phyloP scores from a whole-genome alignment of 2,888 invertebrate species.

The Masnerella sp. region DNA sequence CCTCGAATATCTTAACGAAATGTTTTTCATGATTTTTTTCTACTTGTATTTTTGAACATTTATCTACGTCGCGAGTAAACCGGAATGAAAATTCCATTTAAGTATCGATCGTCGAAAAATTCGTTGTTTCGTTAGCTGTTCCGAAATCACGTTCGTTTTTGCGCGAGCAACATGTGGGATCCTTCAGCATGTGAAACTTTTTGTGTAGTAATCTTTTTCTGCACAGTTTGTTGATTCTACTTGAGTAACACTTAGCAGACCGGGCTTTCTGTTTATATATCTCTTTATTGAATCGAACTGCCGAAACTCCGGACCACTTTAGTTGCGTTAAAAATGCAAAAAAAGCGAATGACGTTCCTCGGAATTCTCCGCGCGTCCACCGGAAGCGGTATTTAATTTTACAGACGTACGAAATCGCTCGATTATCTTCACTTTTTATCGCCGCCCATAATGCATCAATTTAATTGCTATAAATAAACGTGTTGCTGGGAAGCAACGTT shows the following conservation, averaged over 20 bases:
- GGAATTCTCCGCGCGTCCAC: neutral
- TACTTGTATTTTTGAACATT: too few relatives aligned
- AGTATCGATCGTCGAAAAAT: neutral
- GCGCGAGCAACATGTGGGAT: constrained; percentile 36
- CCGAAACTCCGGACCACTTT: constrained; percentile 22
- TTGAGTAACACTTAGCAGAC: constrained; percentile 48
- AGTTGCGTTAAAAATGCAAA: constrained; percentile 11
- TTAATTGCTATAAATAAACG: too few relatives aligned
- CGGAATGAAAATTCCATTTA: too few relatives aligned
- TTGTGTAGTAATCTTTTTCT: constrained; percentile 41
- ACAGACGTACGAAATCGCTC: neutral
- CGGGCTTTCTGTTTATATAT: constrained; percentile 24
- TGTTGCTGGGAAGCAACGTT: too few relatives aligned
- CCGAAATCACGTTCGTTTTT: neutral
- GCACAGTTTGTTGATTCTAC: constrained; percentile 52
- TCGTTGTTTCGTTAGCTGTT: neutral
- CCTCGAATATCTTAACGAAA: too few relatives aligned
- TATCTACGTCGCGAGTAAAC: too few relatives aligned
- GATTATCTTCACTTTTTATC: too few relatives aligned
- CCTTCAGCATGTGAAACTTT: constrained; percentile 40
- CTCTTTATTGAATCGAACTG: constrained; percentile 30
- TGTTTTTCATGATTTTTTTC: too few relatives aligned
- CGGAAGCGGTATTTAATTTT: constrained; percentile 5
- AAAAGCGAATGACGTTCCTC: neutral
- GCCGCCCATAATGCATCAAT: too few relatives aligned